These are phyloP conservation scores for Siniperca chuatsi DNA, from an alignment of 2,113 vertebrate species.

Conservation along the genomic window DNA sequence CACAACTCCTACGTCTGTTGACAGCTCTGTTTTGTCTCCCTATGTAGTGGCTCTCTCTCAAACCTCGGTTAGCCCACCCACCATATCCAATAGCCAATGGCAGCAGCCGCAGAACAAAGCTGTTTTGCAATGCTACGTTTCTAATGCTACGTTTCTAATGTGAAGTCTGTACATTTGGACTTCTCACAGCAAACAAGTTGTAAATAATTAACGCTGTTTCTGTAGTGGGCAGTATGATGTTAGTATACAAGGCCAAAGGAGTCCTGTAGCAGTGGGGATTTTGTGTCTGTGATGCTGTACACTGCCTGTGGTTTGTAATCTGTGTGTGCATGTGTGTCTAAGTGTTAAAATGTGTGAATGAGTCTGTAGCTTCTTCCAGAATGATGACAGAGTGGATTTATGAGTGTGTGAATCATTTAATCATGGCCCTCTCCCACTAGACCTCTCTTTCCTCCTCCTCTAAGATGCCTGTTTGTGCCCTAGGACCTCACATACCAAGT, in stretches of 20 bases:
- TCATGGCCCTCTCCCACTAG: slow-evolving; percentile 35
- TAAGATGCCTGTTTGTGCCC: slow-evolving; percentile 29
- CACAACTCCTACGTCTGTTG: background rate
- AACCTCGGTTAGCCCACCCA: background rate
- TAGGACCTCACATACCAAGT: slow-evolving; percentile 25
- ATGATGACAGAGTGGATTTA: slow-evolving; percentile 41
- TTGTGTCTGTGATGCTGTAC: background rate
- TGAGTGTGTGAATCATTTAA: slow-evolving; percentile 51
- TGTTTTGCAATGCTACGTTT: background rate
- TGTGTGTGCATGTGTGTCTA: slow-evolving; percentile 10
- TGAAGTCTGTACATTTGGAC: background rate
- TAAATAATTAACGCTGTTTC: slow-evolving; percentile 4
- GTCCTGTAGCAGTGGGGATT: background rate
- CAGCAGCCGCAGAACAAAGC: slow-evolving; percentile 1
- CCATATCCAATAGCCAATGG: background rate
- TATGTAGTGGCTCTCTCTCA: background rate
- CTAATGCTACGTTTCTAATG: background rate
- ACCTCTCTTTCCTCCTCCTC: slow-evolving; percentile 19
- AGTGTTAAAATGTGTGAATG: slow-evolving; percentile 20
- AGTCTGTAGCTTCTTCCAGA: slow-evolving; percentile 34
- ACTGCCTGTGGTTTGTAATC: slow-evolving; percentile 16
- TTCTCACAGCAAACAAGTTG: slow-evolving; percentile 1
- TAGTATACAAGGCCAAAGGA: background rate
- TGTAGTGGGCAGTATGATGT: slow-evolving; percentile 3
- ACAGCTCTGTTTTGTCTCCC: background rate